These are phyloP conservation scores for Squalus acanthias DNA, from an alignment of 2,797 vertebrate genomes.

Conservation along the genomic window DNA sequence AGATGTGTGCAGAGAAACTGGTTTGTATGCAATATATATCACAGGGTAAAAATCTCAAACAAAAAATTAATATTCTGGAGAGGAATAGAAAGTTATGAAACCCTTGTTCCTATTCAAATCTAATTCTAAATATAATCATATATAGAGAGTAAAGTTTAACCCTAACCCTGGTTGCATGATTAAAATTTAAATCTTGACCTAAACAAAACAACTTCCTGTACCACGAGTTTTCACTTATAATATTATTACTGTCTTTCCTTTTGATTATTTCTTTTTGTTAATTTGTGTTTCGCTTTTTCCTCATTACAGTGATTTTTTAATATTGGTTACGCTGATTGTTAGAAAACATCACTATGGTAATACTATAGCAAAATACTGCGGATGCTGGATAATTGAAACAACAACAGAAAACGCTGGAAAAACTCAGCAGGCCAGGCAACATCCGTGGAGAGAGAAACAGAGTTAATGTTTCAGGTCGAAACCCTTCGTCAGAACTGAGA, in stretches of 20 bases:
- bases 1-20: not conserved
- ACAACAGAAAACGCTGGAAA: too few species aligned
- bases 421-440: too few species aligned
- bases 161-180: not conserved
- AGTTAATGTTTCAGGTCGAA: too few species aligned
- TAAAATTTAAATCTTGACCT: not conserved
- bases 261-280: not conserved
- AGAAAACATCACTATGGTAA: not conserved
- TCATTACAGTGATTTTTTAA: not conserved
- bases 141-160: not conserved
- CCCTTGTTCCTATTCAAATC: not conserved
- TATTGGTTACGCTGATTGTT: not conserved
- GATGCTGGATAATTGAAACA: too few species aligned
- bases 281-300: not conserved
- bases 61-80: not conserved
- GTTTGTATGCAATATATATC: not conserved
- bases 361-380: too few species aligned
- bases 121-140: not conserved
- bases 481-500: too few species aligned
- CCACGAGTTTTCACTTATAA: not conserved
- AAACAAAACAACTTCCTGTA: not conserved
- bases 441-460: too few species aligned
- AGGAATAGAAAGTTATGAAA: not conserved
- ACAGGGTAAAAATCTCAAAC: not conserved
- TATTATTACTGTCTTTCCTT: too few species aligned